Evolutionary conservation across 2,797 vertebrate genomes (phyloP).

Genomic region (Gymnoscopelus braueri): DNA sequence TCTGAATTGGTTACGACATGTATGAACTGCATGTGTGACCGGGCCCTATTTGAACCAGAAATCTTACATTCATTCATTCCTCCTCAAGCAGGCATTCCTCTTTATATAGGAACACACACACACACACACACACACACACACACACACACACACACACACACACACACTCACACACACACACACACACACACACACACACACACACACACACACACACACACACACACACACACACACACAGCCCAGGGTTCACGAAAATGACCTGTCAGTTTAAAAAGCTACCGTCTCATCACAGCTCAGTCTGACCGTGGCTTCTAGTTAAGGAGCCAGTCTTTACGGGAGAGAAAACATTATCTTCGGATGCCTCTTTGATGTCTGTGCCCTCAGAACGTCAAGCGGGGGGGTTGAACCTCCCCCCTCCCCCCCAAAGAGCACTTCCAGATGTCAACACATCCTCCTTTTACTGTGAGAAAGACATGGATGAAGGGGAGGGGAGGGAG

Average conservation of each 20-base stretch:
- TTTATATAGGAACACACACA: background rate
- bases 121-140: no score
- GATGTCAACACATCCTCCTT: conserved; percentile 60
- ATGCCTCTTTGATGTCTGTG: conserved; percentile 55
- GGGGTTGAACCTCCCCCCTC: background rate
- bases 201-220: no score
- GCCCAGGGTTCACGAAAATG: background rate
- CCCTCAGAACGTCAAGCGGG: conserved; percentile 41
- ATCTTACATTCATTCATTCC: background rate
- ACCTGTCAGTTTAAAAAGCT: background rate
- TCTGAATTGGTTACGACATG: no score
- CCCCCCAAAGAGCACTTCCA: conserved; percentile 64
- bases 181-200: background rate
- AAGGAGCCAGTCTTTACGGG: background rate
- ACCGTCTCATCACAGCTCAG: background rate
- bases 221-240: no score
- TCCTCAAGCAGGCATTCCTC: background rate
- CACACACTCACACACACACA: background rate
- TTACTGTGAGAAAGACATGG: conserved; percentile 58
- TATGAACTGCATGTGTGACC: no score
- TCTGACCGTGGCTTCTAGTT: background rate
- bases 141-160: background rate
- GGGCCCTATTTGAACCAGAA: background rate
- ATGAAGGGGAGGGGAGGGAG: conserved; percentile 11
- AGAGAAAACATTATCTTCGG: conserved; percentile 35